Conservation (phyloP, 2,797 vertebrate genomes). For the Pampus argenteus region DNA sequence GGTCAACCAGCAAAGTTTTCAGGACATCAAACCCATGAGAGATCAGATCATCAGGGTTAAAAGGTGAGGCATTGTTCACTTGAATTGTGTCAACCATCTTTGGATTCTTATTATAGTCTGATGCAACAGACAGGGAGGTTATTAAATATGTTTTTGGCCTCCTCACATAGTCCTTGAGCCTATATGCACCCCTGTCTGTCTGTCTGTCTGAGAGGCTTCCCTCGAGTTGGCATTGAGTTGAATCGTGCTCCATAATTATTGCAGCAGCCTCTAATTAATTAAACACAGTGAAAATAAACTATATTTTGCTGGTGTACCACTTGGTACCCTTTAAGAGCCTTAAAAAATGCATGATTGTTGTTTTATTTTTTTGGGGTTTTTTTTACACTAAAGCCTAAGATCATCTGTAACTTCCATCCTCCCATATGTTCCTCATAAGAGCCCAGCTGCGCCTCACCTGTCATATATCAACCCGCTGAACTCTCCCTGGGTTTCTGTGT, state of each 20-base stretch:
- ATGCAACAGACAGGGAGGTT: background rate
- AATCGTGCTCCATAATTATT: no score
- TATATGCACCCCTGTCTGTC: no score
- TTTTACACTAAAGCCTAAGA: no score
- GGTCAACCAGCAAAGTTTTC: slow-evolving; percentile 95
- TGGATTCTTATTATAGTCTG: background rate
- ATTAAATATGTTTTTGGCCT: background rate
- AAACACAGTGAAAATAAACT: background rate
- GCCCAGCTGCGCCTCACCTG: slow-evolving; percentile 71
- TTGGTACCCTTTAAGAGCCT: slow-evolving; percentile 5
- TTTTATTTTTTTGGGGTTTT: no score
- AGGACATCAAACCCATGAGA: slow-evolving; percentile 98
- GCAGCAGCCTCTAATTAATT: background rate
- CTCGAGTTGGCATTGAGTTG: background rate
- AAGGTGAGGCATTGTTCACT: slow-evolving; percentile 74
- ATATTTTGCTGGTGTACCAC: slow-evolving; percentile 4
- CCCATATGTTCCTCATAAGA: slow-evolving; percentile 56
- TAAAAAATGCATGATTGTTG: no score
- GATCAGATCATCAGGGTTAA: slow-evolving; percentile 98
- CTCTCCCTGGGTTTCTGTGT: slow-evolving; percentile 21
- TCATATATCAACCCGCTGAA: slow-evolving; percentile 48
- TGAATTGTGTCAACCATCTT: background rate
- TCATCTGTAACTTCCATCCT: background rate
- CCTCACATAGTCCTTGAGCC: no score
- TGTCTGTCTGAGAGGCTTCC: no score